phyloP scores from a whole-genome alignment of 2,888 invertebrate species.

The Machimus atricapillus region DNA sequence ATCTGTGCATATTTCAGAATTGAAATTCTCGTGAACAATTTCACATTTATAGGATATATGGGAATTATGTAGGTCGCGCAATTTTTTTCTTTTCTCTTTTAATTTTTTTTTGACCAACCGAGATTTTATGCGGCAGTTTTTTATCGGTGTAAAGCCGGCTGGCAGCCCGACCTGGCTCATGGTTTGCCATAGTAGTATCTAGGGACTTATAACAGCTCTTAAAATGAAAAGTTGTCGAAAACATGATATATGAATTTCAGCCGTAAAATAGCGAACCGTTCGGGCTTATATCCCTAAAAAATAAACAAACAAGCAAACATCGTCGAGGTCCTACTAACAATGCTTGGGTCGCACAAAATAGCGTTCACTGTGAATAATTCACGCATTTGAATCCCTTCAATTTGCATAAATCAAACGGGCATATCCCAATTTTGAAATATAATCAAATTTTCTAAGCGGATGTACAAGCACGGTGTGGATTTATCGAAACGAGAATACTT shows the following conservation, averaged over 20 bases:
- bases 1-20: slow-evolving; percentile 2
- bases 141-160: background rate
- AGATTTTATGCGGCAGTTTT: slow-evolving; percentile 22
- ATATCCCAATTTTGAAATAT: background rate
- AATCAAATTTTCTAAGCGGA: slow-evolving; percentile 24
- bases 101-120: background rate
- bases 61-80: background rate
- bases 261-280: background rate
- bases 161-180: background rate
- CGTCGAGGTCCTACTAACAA: background rate
- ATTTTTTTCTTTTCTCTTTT: background rate
- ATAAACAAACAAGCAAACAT: background rate
- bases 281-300: background rate
- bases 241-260: slow-evolving; percentile 12
- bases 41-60: slow-evolving; percentile 6
- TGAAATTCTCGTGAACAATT: slow-evolving; percentile 12
- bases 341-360: background rate
- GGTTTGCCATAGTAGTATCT: background rate
- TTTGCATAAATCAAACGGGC: slow-evolving; percentile 24
- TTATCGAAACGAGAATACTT: background rate
- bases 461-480: background rate
- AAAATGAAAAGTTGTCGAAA: slow-evolving; percentile 6
- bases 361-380: background rate
- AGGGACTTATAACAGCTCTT: background rate
- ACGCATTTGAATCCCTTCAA: background rate